A percentile compares a stretch with the other conserved stretches of the same genome.
These are phyloP conservation scores for Lineus longissimus DNA, from an alignment of 1,140 invertebrate genomes.

Conservation along the genomic window DNA sequence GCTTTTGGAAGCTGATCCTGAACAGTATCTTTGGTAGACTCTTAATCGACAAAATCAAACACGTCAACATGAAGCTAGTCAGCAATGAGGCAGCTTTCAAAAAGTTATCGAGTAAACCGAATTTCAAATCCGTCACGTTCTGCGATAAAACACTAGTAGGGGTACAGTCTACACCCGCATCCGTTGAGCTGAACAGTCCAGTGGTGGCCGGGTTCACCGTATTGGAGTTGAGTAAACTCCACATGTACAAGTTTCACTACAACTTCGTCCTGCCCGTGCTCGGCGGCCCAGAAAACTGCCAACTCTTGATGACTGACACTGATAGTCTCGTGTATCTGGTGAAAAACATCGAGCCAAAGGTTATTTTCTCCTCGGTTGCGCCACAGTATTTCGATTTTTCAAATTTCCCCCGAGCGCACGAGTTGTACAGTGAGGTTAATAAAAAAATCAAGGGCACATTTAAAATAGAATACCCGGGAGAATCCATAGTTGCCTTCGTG, in stretches of 20 bases:
- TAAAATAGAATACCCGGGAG: not conserved
- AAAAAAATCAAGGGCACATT: not conserved
- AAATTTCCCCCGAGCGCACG: not conserved
- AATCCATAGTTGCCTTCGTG: not conserved
- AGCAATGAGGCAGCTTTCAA: not conserved
- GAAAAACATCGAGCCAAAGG: not conserved
- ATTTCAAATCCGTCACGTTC: not conserved
- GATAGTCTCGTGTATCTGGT: not conserved
- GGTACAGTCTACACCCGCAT: not conserved
- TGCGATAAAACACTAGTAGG: slow-evolving; percentile 2
- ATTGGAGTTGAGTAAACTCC: not conserved
- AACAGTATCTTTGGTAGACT: not conserved
- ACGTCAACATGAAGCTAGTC: not conserved
- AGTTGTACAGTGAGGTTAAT: not conserved
- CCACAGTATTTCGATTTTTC: not conserved
- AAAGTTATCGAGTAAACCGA: too few relatives aligned
- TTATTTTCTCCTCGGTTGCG: not conserved
- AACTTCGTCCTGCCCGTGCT: not conserved
- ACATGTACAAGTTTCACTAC: slow-evolving; percentile 6
- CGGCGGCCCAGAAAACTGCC: not conserved
- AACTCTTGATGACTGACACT: not conserved
- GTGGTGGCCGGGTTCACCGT: not conserved
- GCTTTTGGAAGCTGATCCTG: not conserved
- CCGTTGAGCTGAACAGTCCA: not conserved
- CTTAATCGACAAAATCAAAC: too few relatives aligned